Evolutionary conservation across 2,113 vertebrate species (phyloP).

Genomic region (Pandion haliaetus): DNA sequence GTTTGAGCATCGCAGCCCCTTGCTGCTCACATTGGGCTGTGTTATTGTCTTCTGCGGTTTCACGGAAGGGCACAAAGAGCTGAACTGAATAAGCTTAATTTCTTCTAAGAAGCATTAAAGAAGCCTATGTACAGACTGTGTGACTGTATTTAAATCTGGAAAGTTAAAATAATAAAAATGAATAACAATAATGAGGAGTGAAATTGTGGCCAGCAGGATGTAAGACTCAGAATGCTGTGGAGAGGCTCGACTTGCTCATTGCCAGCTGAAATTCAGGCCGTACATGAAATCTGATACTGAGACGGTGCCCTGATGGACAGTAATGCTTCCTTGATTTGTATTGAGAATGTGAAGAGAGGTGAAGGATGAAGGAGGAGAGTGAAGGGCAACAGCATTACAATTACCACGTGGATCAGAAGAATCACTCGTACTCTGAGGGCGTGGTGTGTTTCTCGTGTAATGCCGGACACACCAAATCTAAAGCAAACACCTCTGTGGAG

Average conservation of each 20-base stretch:
- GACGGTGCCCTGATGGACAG: background rate
- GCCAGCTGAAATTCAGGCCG: background rate
- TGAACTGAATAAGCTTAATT: background rate
- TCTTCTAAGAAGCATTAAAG: background rate
- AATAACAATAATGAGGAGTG: background rate
- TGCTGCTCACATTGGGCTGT: rapidly evolving
- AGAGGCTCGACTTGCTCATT: background rate
- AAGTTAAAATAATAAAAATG: background rate
- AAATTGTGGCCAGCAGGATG: background rate
- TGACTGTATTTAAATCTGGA: background rate
- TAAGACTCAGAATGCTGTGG: background rate
- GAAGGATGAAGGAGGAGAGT: background rate
- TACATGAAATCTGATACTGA: background rate
- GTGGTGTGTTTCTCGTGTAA: background rate
- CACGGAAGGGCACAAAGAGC: background rate
- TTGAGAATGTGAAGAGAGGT: background rate
- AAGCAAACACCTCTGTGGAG: background rate
- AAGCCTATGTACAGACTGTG: background rate
- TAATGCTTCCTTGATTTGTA: background rate
- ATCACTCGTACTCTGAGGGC: rapidly evolving
- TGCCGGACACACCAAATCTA: background rate
- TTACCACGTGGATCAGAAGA: background rate
- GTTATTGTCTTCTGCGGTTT: background rate
- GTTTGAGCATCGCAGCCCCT: rapidly evolving
- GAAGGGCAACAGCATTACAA: background rate